Evolutionary conservation across 2,888 invertebrate species (phyloP), one percentile per base, ranked within the genome.

Genomic region (Galeopsomyia nigrocyanea): DNA sequence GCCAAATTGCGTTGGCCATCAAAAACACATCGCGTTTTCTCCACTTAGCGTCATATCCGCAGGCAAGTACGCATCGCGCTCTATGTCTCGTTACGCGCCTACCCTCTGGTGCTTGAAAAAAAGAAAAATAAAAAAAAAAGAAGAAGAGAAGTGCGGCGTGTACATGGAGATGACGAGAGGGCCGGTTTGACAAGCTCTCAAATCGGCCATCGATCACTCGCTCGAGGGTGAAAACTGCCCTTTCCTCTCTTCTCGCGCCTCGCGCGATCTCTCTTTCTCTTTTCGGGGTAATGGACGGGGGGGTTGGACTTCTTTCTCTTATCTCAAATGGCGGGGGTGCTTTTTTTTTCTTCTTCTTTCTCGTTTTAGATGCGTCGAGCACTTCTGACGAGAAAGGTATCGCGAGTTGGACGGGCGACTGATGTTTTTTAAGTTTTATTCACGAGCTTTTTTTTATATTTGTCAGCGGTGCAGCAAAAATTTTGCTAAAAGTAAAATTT

Each of bases 201-300:
- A 60, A 61, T 58, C 62, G 60, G 16, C 53, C 58, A 72, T 67
- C 68, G 62, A 72, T 72, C 68, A 72, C 51, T 46, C 57, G 26
- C 53, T 17, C 68, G 60, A 68, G 68, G 68, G 61, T 68, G 56
- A 61, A 68, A 68, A 62, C 50, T 60, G 19, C 19, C n/a, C 22
- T 16, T 51, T 50, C 9, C 31, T 67, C 56, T 39, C 46, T 55
- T 19, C 61, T 46, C 61, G 31, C 68, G 68, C 67, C 51, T 50
- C 50, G 58, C 57, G 49, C 55, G 53, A 21, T 26, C 17, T 62
- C 22, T 16, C 47, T 49, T 68, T 21, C 61, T 49, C 26, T 53
- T 14, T 22, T 39, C 10, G 55, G 47, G 46, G 21, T 39, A 53
- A 46, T 22, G 53, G 31, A 53, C 47, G 55, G 19, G 39, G 22